Evolutionary conservation across 2,797 vertebrate genomes (phyloP), one percentile per base, ranked within the genome.

Genomic region (Malacoraja senta): DNA sequence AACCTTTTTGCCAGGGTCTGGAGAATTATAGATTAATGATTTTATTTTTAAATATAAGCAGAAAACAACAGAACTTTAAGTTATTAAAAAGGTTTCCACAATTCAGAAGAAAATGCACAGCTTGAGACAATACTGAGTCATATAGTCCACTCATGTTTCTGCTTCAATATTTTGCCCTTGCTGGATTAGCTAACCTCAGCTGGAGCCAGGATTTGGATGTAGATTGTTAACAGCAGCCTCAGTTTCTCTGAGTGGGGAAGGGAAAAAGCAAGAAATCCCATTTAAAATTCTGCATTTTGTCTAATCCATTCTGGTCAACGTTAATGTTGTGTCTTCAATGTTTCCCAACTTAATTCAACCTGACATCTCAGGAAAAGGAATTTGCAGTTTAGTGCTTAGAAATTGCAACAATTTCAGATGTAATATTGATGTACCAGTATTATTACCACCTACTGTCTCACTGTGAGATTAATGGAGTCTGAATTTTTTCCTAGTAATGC

Each of bases 281-380:
- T 24, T 88, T 32, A 68, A 68, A 32, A 24, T 24, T 68, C n/a
- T 35, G n/a, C 21, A 74, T 74, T 74, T 63, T n/a, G 8, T 88
- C 61, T 88, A 19, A 78, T 78, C 77, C n/a, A 3, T 68, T 68
- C 29, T 35, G 17, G 65, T 68, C n/a, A 35, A 88, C 21, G 8
- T 19, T 21, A 32, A 68, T 7, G n/a, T 32, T 35, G 65, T 65
- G 19, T 88, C 63, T 32, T 24, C 84, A 68, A 10, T 88, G 3
- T 68, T 88, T 7, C 61, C 13, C n/a, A 65, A 58, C 63, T 86
- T 86, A 15, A 88, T 35, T 68, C 15, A 19, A 68, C 68, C 15
- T 88, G 84, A 65, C 84, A 88, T 88, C 13, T 88, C 84, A 88
- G 61, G 84, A 88, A 88, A 68, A 88, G 84, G 84, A 88, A 32